Evolutionary conservation across 2,113 vertebrate species (phyloP).

Genomic region (Etheostoma cragini): DNA sequence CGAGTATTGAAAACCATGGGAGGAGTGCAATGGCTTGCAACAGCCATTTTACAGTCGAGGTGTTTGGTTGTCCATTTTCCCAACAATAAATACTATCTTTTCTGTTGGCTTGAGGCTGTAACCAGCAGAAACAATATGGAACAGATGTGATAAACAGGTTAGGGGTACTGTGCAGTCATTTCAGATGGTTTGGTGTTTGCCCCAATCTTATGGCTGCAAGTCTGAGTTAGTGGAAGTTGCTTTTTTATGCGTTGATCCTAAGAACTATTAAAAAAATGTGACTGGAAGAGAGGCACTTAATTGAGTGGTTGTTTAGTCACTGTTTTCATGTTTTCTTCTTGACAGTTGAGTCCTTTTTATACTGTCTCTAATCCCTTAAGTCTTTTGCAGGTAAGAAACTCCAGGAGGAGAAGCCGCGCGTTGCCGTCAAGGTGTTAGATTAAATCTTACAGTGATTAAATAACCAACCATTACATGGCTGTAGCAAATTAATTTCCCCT

Average conservation of each 20-base stretch:
- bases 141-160: conserved; percentile 55
- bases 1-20: conserved; percentile 71
- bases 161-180: conserved; percentile 30
- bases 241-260: conserved; percentile 61
- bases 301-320: conserved; percentile 42
- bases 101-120: conserved; percentile 55
- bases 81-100: conserved; percentile 66
- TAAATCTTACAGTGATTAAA: conserved; percentile 78
- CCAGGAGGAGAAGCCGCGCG: conserved; percentile 43
- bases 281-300: conserved; percentile 55
- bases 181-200: conserved; percentile 11
- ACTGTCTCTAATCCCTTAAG: conserved; percentile 52
- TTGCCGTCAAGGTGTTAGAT: conserved; percentile 70
- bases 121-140: conserved; percentile 56
- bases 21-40: conserved; percentile 76
- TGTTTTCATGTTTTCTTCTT: conserved; percentile 53
- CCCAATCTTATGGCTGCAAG: conserved; percentile 38
- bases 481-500: conserved; percentile 78
- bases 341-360: conserved; percentile 38
- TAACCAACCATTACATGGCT: conserved; percentile 74
- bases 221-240: conserved; percentile 41
- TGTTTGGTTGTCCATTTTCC: conserved; percentile 71
- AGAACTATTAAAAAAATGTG: conserved; percentile 74
- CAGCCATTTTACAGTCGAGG: conserved; percentile 80
- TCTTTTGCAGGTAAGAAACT: conserved; percentile 59